A percentile compares a stretch with the other conserved stretches of the same genome.
phyloP scores from a whole-genome alignment of 2,797 vertebrate species.

The Morus bassanus region DNA sequence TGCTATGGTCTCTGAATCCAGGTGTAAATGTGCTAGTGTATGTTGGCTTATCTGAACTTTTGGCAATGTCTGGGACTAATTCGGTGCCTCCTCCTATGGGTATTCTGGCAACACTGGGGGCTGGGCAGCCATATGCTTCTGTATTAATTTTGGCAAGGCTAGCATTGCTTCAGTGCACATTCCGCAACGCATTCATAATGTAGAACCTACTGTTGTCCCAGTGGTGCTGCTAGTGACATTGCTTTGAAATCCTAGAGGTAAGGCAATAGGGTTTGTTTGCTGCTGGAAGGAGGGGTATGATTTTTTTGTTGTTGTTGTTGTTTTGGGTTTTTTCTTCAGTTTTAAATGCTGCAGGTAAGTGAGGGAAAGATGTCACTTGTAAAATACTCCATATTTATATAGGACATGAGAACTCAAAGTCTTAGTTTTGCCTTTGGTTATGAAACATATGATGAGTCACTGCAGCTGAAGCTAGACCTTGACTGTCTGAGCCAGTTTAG shows the following conservation, averaged over 20 bases:
- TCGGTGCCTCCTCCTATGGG: constrained; percentile 1
- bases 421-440: neutral
- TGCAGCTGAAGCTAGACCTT: neutral
- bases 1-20: constrained; percentile 7
- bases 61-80: constrained; percentile 6
- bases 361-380: neutral
- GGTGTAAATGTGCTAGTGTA: constrained; percentile 31
- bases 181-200: neutral
- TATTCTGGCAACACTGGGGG: neutral
- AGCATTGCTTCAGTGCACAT: neutral
- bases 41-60: constrained; percentile 5
- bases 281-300: neutral
- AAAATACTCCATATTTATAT: neutral
- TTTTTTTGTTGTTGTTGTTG: too few relatives aligned
- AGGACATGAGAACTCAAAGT: neutral
- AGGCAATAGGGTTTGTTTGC: rapidly evolving
- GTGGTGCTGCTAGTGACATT: neutral
- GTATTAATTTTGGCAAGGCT: constrained; percentile 32
- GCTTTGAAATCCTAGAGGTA: neutral
- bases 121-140: neutral
- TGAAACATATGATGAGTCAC: neutral
- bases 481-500: neutral
- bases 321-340: neutral
- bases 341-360: neutral
- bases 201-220: neutral